Base-by-base conservation (phyloP, 2,888 invertebrate species). In the Trisateles emortualis region DNA sequence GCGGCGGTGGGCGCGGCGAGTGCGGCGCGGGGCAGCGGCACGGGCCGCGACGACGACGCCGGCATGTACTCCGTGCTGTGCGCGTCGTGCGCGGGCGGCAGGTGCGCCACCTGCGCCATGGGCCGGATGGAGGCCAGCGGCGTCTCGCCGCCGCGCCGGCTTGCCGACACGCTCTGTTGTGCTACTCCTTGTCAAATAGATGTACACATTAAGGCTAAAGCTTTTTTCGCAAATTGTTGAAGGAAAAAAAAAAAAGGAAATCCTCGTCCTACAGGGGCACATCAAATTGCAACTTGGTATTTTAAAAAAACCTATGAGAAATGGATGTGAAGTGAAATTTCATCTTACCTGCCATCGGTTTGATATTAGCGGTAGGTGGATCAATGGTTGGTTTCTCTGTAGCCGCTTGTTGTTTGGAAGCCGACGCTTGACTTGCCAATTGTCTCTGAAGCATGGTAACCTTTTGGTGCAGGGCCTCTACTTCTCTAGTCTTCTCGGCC, bases 101-200 rank as follows among this genome's bases (percentile, higher is more conserved):
- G 97, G 40, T 97, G n/a, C n/a, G n/a, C 93, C 48, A 97, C 96
- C 42, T 96, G 96, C 16, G 96, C 96, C 66, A 98, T 98, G 0
- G 98, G 98, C 29, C 98, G 94, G 74, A 99, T 98, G 72, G 98
- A 98, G 14, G 98, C 99, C 59, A 98, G 78, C 42, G 92, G 98
- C 0, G 98, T 97, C 81, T 97, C 97, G 3, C 96, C 95, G 1
- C 96, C 95, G 58, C 96, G 94, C 84, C 96, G 95, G 16, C 94
- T 76, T 10, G 93, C 94, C 30, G 94, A 81, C 58, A 92, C 92
- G 66, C 91, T 92, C 65, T 90, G 92, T 61, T 90, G 92, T 0
- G 86, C 90, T 61, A 92, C 88, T 43, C 93, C 92, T 86, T 60
- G 42, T 47, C 22, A 47, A 40, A 46, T 16, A 29, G 79, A 22